Evolutionary conservation across 64 coral and sea anemone genomes (phyloP), one percentile per base, ranked within the genome.

Genomic region (Astreopora myriophthalma): DNA sequence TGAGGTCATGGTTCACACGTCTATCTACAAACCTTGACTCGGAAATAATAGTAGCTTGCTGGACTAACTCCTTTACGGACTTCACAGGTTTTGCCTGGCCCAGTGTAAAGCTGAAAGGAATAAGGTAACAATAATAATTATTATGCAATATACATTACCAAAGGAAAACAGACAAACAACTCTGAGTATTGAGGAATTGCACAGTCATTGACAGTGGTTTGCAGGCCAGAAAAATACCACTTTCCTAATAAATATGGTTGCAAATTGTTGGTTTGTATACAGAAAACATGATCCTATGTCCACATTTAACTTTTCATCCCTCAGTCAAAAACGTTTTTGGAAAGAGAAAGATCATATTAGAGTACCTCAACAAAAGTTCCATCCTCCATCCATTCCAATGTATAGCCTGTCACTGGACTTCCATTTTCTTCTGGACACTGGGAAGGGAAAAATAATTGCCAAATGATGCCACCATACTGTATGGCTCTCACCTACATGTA

Each of bases 381-480:
- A 44, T 96, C 91, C 9, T 93, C 91, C 62, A 95, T 80, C 86
- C 87, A 95, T 33, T 99, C 94, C 25, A 99, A 77, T 8, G 86
- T 90, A 52, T 99, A 99, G 36, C 94, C 94, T 51, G 94, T 99
- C 20, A 95, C 92, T 70, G 97, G 91, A 1, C 90, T 82, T 12
- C 97, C 97, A 83, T 99, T 99, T 51, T 86, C 91, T 61, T 63
- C 67, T 2, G 97, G 97, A n/a, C 69, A 69, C 94, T 99, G 67
- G 11, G 77, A 78, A 29, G 24, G 14, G 7, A 58, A 28, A 42
- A 75, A 19, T 30, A 71, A 55, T 46, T 16, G 1, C 12, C 51
- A 55, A 55, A 16, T 16, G 3, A n/a, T n/a, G n/a, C n/a, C n/a
- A n/a, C n/a, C n/a, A n/a, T n/a, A n/a, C n/a, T n/a, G n/a, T n/a